Evolutionary conservation across 2,113 vertebrate species (phyloP).

Genomic region (Entosphenus tridentatus): DNA sequence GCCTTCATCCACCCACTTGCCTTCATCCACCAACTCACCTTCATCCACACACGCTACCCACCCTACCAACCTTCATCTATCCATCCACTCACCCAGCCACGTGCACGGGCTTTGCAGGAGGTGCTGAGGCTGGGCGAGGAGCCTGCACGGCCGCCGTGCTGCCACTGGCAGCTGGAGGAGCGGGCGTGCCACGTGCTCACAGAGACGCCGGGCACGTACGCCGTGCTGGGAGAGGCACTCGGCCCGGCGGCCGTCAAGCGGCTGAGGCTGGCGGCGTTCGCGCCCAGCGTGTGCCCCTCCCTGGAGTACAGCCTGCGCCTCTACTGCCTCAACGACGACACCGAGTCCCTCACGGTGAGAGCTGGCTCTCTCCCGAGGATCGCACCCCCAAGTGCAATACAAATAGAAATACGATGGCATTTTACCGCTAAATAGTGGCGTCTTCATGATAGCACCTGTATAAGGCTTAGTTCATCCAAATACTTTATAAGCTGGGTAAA

Average conservation of each 20-base stretch:
- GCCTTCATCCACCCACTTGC: no score
- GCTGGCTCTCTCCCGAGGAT: no score
- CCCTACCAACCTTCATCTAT: no score
- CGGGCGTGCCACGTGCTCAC: conserved; percentile 76
- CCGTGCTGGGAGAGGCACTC: conserved; percentile 56
- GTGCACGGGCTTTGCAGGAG: background rate
- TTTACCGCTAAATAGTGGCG: no score
- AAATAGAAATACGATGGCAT: no score
- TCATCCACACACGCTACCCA: no score
- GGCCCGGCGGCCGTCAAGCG: conserved; percentile 61
- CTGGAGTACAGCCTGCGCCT: conserved; percentile 70
- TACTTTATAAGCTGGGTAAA: no score
- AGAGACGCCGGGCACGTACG: conserved; percentile 59
- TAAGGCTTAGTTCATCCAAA: no score
- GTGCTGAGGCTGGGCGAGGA: background rate
- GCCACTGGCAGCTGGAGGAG: conserved; percentile 63
- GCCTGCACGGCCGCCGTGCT: conserved; percentile 13
- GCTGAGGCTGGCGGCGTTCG: conserved; percentile 65
- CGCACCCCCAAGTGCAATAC: no score
- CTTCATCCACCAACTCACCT: no score
- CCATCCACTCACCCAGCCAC: no score
- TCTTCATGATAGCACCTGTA: no score
- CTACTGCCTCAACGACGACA: conserved; percentile 72
- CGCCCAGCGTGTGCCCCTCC: conserved; percentile 46
- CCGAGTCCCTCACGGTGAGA: conserved; percentile 64